A percentile compares a stretch with the other conserved stretches of the same genome.
Evolutionary conservation across 1,140 invertebrate species (phyloP).

Genomic region (Proales similis): DNA sequence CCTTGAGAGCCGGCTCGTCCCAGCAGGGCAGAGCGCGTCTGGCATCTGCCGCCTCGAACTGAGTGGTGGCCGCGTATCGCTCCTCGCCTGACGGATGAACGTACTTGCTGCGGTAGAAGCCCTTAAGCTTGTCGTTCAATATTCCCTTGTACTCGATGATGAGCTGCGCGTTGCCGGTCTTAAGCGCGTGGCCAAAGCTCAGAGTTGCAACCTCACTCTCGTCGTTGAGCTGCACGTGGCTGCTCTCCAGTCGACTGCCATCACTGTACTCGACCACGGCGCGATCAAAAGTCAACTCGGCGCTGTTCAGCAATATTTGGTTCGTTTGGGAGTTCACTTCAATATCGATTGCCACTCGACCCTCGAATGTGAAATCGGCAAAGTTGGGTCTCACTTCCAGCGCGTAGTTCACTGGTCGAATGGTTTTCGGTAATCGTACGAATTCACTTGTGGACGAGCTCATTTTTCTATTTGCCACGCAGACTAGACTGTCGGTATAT

Average conservation of each 20-base stretch:
- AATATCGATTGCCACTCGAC: conserved; percentile 20
- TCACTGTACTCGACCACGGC: conserved; percentile 9
- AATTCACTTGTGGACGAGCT: conserved; percentile 13
- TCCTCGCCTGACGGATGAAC: conserved; percentile 62
- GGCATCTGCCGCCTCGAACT: conserved; percentile 81
- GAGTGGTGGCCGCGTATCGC: conserved; percentile 71
- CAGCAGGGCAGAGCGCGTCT: conserved; percentile 88
- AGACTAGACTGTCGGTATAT: too few species aligned
- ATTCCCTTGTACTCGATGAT: conserved; percentile 68
- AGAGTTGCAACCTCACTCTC: conserved; percentile 8
- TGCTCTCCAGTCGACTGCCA: conserved; percentile 9
- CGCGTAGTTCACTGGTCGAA: conserved; percentile 16
- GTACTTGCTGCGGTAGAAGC: conserved; percentile 85
- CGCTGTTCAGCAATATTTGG: conserved; percentile 31
- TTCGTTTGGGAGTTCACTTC: conserved; percentile 29
- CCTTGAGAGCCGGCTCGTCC: conserved; percentile 91
- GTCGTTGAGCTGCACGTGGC: conserved; percentile 6
- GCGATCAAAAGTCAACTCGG: conserved; percentile 3
- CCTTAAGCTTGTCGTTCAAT: conserved; percentile 88
- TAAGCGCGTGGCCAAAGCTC: conserved; percentile 2
- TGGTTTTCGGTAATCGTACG: conserved; percentile 20
- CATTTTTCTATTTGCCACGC: too few species aligned
- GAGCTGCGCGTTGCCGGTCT: background rate
- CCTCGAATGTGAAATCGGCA: conserved; percentile 17
- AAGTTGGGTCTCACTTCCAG: conserved; percentile 19